Conservation (phyloP, 1,140 invertebrate species). For the Drosophila quadrilineata region DNA sequence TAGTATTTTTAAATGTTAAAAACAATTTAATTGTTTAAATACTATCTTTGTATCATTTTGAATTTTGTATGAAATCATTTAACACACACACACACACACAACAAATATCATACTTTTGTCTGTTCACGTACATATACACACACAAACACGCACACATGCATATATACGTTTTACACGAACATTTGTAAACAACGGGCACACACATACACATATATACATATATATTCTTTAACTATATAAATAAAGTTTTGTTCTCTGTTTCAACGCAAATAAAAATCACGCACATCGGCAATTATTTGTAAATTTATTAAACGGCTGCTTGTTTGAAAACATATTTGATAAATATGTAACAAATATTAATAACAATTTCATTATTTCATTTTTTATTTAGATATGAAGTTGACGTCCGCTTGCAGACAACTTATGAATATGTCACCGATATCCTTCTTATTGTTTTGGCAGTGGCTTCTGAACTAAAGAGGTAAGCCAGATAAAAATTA, state of each 20-base stretch:
- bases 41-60: slow-evolving; percentile 47
- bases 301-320: slow-evolving; percentile 4
- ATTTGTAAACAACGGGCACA: too few relatives aligned
- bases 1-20: slow-evolving; percentile 15
- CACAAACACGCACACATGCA: slow-evolving; percentile 21
- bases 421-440: too few relatives aligned
- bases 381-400: slow-evolving; percentile 44
- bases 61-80: slow-evolving; percentile 42
- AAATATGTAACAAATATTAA: not conserved
- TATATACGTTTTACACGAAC: too few relatives aligned
- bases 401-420: too few relatives aligned
- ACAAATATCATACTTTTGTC: too few relatives aligned
- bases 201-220: slow-evolving; percentile 1
- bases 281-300: slow-evolving; percentile 39
- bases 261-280: too few relatives aligned
- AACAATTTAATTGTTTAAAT: slow-evolving; percentile 41
- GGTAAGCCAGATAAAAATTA: too few relatives aligned
- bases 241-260: slow-evolving; percentile 80
- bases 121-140: slow-evolving; percentile 13
- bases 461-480: too few relatives aligned
- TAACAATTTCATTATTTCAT: not conserved
- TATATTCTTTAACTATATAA: slow-evolving; percentile 60
- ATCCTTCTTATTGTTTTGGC: too few relatives aligned
- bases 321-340: not conserved
- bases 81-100: slow-evolving; percentile 27